Base-by-base conservation (phyloP, 1,140 invertebrate genomes). In the Nasonia longicornis region DNA sequence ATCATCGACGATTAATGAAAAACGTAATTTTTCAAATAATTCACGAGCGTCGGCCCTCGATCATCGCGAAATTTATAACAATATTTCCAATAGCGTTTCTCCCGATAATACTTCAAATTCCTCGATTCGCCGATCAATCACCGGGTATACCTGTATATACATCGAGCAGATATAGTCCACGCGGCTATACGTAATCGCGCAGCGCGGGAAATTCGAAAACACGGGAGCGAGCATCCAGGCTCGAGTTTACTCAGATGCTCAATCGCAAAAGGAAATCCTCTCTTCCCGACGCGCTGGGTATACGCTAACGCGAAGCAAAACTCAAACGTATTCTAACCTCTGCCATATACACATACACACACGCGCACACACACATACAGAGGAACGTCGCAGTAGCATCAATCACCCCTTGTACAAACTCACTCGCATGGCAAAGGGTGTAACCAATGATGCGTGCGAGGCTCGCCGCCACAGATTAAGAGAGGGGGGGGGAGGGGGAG, bases 381-480 rank as follows among this genome's bases (percentile, higher is more conserved):
- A 42, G 10, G 0, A n/a, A 38, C 35, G 20, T 35, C 29, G 6
- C 35, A 11, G 29, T 3, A 26, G 64, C 71, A 73, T 73, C 71
- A 73, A 73, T 73, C 71, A 73, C 71, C n/a, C 4, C 42, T 48
- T 38, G 69, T 70, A 73, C 20, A 48, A 73, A 48, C 42, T 73
- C 22, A 52, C 38, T 48, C 71, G 71, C 42, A 29, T 38, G 69
- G 69, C 31, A 48, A 73, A 73, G 71, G 38, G 35, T 29, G 31
- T 71, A 71, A 71, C 10, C 71, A 42, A 73, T 73, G 71, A 73
- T 38, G 71, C 71, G 71, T 73, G 31, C 4, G 26, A 1, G 71
- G n/a, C 42, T 52, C 8, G 35, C 38, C 42, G 42, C 71, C 42
- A 48, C 42, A 73, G 71, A 42, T 48, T 73, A 42, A 10, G 22